Evolutionary conservation across 2,797 vertebrate species (phyloP).

Genomic region (Darevskia mixta): DNA sequence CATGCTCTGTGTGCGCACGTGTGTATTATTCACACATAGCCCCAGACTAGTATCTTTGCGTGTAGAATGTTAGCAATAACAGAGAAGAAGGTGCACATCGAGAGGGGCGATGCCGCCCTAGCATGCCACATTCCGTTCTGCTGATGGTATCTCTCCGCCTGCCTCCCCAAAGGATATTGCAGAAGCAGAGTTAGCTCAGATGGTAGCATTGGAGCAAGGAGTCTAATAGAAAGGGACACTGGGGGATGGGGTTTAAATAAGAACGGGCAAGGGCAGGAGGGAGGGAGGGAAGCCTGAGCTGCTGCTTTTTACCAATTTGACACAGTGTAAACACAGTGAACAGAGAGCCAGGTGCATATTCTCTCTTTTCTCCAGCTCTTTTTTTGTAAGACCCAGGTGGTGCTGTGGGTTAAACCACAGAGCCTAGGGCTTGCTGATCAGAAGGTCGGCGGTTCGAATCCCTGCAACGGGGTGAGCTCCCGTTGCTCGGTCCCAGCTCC

Average conservation of each 20-base stretch:
- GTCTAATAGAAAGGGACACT: not conserved
- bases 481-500: too few relatives aligned
- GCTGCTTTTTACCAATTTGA: not conserved
- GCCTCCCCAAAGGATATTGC: not conserved
- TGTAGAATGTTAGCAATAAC: too few relatives aligned
- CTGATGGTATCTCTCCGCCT: not conserved
- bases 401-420: too few relatives aligned
- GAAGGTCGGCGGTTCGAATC: too few relatives aligned
- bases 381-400: not conserved
- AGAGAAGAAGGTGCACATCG: not conserved
- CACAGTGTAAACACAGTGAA: not conserved
- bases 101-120: too few relatives aligned
- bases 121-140: not conserved
- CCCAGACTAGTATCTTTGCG: too few relatives aligned
- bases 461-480: too few relatives aligned
- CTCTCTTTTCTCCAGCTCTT: not conserved
- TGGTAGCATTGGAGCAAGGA: not conserved
- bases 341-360: not conserved
- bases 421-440: too few relatives aligned
- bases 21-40: not conserved
- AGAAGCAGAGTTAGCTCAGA: not conserved
- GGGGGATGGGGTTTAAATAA: not conserved
- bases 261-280: too few relatives aligned
- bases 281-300: too few relatives aligned
- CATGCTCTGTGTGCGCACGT: not conserved